phyloP scores from a whole-genome alignment of 2,888 invertebrate genomes.

The Sinodicranocentrus sp. region DNA sequence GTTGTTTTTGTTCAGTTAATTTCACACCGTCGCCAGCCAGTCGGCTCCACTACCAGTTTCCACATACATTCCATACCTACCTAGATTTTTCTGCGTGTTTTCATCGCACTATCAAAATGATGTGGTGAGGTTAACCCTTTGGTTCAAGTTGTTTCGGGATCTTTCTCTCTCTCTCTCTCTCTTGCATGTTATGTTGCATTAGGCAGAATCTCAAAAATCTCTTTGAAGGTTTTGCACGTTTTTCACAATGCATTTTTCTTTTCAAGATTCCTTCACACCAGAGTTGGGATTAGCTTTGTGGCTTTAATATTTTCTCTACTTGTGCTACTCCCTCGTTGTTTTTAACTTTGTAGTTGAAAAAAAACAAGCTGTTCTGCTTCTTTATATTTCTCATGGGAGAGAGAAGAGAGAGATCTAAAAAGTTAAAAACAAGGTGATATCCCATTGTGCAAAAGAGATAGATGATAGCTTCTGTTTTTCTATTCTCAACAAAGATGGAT shows the following conservation, averaged over 20 bases:
- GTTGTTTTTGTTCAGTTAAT: slow-evolving; percentile 63
- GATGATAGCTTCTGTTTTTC: neutral
- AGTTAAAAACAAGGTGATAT: neutral
- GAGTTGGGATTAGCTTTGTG: too few relatives aligned
- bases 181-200: too few relatives aligned
- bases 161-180: neutral
- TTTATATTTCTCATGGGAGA: neutral
- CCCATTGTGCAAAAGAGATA: neutral
- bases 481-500: neutral
- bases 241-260: too few relatives aligned
- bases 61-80: slow-evolving; percentile 56
- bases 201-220: too few relatives aligned
- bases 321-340: neutral
- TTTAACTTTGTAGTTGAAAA: neutral
- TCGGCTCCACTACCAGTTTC: slow-evolving; percentile 56
- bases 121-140: slow-evolving; percentile 9
- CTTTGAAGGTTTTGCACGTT: too few relatives aligned
- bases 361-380: neutral
- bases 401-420: neutral
- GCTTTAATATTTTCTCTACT: too few relatives aligned
- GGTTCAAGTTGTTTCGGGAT: neutral
- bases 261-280: too few relatives aligned
- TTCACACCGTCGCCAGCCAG: slow-evolving; percentile 68
- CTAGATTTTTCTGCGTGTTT: neutral
- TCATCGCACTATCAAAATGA: neutral